phyloP scores from a whole-genome alignment of 2,888 invertebrate species.

The Trypoxylon attenuatum region DNA sequence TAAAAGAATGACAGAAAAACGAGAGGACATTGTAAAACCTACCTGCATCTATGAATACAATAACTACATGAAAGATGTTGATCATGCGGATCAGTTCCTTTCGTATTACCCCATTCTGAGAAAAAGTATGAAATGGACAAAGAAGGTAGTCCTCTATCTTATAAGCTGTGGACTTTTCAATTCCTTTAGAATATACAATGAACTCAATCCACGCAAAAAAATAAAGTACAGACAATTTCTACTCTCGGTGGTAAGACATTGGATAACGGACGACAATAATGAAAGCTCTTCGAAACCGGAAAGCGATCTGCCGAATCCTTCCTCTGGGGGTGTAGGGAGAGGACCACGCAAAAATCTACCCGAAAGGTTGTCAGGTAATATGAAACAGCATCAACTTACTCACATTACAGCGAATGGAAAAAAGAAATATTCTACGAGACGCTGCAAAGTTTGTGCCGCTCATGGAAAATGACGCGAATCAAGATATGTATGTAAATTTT shows the following conservation, averaged over 20 bases:
- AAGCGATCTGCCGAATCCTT: too few species aligned
- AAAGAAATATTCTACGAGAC: background rate
- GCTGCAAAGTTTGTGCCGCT: background rate
- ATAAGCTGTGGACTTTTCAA: background rate
- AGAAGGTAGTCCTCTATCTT: background rate
- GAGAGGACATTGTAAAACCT: background rate
- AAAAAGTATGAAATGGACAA: background rate
- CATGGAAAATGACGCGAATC: background rate
- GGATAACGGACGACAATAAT: background rate
- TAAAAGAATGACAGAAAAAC: background rate
- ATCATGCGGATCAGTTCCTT: too few species aligned
- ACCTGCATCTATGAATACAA: background rate
- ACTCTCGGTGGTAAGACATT: background rate
- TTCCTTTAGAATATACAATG: background rate
- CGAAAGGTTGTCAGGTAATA: background rate
- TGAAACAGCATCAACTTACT: background rate
- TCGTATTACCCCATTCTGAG: background rate
- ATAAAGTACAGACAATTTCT: background rate
- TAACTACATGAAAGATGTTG: too few species aligned
- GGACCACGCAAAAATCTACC: too few species aligned
- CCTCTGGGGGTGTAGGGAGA: too few species aligned
- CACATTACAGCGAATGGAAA: background rate
- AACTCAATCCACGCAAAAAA: background rate
- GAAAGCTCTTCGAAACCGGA: too few species aligned
- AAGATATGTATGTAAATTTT: slow-evolving; percentile 2